Conservation (phyloP, 2,888 invertebrate genomes). For the Zygothrica quintamaculata region DNA sequence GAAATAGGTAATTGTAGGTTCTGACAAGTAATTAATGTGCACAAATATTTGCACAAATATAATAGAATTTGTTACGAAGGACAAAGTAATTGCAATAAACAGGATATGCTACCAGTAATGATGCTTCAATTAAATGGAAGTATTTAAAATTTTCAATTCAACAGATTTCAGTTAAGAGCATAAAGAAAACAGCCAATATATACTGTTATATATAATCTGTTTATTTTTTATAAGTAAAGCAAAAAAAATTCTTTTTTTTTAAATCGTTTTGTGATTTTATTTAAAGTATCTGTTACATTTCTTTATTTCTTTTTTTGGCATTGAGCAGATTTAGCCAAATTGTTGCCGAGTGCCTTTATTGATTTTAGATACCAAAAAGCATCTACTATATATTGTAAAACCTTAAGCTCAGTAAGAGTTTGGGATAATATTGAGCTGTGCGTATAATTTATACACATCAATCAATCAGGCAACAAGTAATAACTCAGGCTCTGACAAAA, state of each 20-base stretch:
- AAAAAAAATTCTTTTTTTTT: no score
- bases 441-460: conserved; percentile 62
- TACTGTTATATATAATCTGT: no score
- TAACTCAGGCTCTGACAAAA: conserved; percentile 69
- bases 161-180: no score
- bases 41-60: conserved; percentile 16
- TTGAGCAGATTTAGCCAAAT: conserved; percentile 4
- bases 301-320: not conserved
- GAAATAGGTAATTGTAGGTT: conserved; percentile 1
- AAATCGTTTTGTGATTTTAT: not conserved
- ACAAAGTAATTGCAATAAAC: no score
- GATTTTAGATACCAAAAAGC: conserved; percentile 35
- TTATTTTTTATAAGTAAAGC: no score
- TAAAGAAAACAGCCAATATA: no score
- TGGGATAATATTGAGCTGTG: conserved; percentile 46
- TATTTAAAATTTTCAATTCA: no score
- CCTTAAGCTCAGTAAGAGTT: conserved; percentile 34
- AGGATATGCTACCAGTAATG: no score
- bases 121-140: no score
- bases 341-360: conserved; percentile 19
- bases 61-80: no score
- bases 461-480: conserved; percentile 77
- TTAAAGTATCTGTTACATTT: not conserved
- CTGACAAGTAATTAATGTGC: conserved; percentile 15
- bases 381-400: conserved; percentile 14